These are phyloP conservation scores for Epiblema foenella DNA, from an alignment of 2,888 invertebrate species.

Conservation along the genomic window DNA sequence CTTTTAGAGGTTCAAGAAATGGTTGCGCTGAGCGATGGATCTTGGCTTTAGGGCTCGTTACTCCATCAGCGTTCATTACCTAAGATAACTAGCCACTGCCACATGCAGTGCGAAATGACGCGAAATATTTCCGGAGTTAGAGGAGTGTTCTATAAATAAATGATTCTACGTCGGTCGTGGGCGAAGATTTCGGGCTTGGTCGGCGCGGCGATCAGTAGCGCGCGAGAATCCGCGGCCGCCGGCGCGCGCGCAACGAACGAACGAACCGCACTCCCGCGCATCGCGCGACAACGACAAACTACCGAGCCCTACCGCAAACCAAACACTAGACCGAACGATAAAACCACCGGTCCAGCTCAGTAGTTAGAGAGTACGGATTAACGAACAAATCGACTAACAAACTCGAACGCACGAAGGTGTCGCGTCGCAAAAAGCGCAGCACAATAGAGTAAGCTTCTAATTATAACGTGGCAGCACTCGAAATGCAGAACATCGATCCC, in stretches of 20 bases:
- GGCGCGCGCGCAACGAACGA: conserved; percentile 85
- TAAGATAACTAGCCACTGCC: conserved; percentile 72
- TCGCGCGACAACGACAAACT: conserved; percentile 62
- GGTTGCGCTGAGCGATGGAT: not conserved
- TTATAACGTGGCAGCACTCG: conserved; percentile 78
- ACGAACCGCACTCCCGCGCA: conserved; percentile 84
- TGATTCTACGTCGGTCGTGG: conserved; percentile 81
- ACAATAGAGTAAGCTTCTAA: conserved; percentile 85
- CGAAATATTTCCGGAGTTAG: conserved; percentile 85
- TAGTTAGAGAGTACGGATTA: conserved; percentile 78
- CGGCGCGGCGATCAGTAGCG: conserved; percentile 77
- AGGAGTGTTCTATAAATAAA: conserved; percentile 84
- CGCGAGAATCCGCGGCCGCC: conserved; percentile 83
- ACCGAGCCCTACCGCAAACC: conserved; percentile 62
- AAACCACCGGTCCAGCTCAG: conserved; percentile 63
- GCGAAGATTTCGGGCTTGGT: conserved; percentile 79
- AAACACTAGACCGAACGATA: conserved; percentile 50
- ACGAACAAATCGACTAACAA: conserved; percentile 83
- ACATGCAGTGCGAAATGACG: conserved; percentile 82
- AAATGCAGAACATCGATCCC: conserved; percentile 89
- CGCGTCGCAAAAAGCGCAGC: conserved; percentile 84
- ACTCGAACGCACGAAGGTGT: conserved; percentile 83
- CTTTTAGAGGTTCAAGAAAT: not conserved
- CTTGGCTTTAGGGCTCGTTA: conserved; percentile 27
- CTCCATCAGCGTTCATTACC: conserved; percentile 60